Evolutionary conservation across 35 echinoderm and acorn worm genomes (phyloP).

Genomic region (Anneissia japonica): DNA sequence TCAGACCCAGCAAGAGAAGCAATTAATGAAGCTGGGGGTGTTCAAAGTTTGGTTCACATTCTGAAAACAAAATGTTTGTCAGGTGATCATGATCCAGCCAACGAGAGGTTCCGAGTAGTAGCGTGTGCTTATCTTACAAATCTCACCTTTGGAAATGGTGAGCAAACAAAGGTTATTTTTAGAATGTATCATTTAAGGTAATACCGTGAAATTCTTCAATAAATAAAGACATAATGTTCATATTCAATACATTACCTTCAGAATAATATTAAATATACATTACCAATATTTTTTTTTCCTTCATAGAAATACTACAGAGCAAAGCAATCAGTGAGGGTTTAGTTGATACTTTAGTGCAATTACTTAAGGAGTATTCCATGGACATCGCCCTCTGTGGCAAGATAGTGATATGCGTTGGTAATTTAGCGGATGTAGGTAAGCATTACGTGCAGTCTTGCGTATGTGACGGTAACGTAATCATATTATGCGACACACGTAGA

Average conservation of each 20-base stretch:
- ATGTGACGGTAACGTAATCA: too few species aligned
- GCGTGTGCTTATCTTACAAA: conserved; percentile 82
- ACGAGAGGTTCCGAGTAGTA: conserved; percentile 68
- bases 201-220: background rate
- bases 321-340: conserved; percentile 55
- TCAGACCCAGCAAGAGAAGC: conserved; percentile 72
- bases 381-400: conserved; percentile 74
- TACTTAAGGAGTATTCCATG: conserved; percentile 44
- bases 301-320: conserved; percentile 63
- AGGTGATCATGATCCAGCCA: conserved; percentile 34
- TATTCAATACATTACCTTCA: too few species aligned
- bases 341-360: conserved; percentile 49
- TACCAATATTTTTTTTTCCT: background rate
- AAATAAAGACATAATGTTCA: too few species aligned
- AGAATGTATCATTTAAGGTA: background rate
- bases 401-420: conserved; percentile 76
- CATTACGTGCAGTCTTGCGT: background rate
- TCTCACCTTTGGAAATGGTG: conserved; percentile 85
- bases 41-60: conserved; percentile 63
- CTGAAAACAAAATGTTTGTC: conserved; percentile 47
- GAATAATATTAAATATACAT: too few species aligned
- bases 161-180: conserved; percentile 4
- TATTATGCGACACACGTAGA: too few species aligned
- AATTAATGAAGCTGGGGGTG: conserved; percentile 46
- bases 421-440: conserved; percentile 70